Percentiles rank a stretch among this genome's conserved stretches.
Conservation (phyloP, 2,113 vertebrate genomes). For the Dermatemys mawii region DNA sequence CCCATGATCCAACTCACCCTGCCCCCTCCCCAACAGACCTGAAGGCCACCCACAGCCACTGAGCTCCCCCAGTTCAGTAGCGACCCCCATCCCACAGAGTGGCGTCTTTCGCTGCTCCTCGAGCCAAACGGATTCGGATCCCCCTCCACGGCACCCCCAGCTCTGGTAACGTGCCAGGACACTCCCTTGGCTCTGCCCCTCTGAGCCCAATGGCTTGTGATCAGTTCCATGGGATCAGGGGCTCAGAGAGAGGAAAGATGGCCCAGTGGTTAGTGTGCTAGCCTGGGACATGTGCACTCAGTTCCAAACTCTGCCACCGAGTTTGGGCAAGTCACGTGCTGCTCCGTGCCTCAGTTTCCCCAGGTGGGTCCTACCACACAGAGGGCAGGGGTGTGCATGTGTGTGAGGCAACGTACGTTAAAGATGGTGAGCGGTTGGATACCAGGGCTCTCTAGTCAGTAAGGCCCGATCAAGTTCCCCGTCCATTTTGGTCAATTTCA, state of each 20-base stretch:
- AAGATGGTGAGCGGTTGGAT: not conserved
- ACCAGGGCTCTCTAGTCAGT: not conserved
- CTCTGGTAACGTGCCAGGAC: not conserved
- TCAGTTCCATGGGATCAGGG: not conserved
- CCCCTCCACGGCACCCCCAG: no score
- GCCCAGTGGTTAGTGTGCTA: not conserved
- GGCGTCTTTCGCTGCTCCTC: no score
- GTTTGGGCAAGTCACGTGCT: not conserved
- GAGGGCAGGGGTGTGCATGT: no score
- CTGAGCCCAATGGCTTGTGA: no score
- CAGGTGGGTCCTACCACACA: not conserved
- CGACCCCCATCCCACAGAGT: no score
- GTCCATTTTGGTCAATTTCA: no score
- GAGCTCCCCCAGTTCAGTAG: no score
- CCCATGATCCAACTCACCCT: no score
- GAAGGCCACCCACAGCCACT: no score
- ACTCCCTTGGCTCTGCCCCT: not conserved
- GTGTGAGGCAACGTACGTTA: not conserved
- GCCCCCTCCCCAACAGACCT: no score
- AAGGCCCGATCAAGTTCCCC: no score
- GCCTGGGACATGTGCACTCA: not conserved
- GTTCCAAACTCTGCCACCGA: not conserved
- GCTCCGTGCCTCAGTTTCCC: not conserved
- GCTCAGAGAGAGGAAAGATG: not conserved
- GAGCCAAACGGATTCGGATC: no score